Conservation (phyloP, 2,797 vertebrate genomes). For the Sciaenops ocellatus region DNA sequence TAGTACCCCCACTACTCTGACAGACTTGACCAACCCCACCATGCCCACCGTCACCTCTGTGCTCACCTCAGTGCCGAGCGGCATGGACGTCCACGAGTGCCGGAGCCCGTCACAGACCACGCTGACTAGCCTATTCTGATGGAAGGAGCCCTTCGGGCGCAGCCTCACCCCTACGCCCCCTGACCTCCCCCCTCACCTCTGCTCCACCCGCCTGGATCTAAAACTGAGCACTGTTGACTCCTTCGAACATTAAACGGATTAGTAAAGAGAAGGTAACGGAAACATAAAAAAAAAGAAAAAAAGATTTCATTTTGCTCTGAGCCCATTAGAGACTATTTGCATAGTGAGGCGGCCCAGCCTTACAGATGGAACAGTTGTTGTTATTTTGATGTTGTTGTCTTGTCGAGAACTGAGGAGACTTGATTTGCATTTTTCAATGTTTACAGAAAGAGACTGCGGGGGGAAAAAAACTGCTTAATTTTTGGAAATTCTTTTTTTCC, state of each 20-base stretch:
- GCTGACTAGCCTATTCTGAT: conserved; percentile 99
- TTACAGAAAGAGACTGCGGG: conserved; percentile 86
- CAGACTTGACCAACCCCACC: conserved; percentile 98
- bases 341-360: conserved; percentile 89
- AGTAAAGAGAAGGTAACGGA: conserved; percentile 66
- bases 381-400: conserved; percentile 84
- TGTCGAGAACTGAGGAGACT: conserved; percentile 87
- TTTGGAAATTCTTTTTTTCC: conserved; percentile 80
- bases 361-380: conserved; percentile 82
- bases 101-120: conserved; percentile 98
- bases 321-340: conserved; percentile 92
- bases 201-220: conserved; percentile 54
- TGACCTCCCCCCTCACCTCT: background rate
- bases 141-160: conserved; percentile 68
- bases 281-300: conserved; percentile 76
- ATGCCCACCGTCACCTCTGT: conserved; percentile 99
- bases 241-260: conserved; percentile 61
- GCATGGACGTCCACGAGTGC: conserved; percentile 95
- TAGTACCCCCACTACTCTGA: conserved; percentile 96
- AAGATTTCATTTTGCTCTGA: conserved; percentile 89
- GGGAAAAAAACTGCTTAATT: conserved; percentile 81
- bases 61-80: conserved; percentile 92
- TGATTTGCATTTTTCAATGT: conserved; percentile 84
- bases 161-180: background rate
- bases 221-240: conserved; percentile 69